Evolutionary conservation across 2,113 vertebrate species (phyloP).

Genomic region (Clarias macrocephalus): DNA sequence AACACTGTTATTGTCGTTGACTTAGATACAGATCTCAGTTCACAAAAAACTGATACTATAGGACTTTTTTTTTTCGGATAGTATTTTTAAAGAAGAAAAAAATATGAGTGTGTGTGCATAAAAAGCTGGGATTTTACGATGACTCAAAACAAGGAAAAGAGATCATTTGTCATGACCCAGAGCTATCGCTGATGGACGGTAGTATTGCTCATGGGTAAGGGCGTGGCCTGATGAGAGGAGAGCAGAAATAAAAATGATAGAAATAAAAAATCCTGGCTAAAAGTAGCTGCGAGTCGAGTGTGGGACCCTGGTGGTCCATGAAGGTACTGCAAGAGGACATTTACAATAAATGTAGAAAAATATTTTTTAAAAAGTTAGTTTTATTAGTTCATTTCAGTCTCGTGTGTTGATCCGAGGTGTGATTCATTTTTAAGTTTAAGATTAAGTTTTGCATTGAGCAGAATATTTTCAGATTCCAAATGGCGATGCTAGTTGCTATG

Average conservation of each 20-base stretch:
- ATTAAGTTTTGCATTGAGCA: no score
- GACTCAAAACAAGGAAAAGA: neutral
- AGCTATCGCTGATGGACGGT: neutral
- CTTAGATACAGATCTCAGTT: slow-evolving; percentile 9
- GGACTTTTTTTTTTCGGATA: neutral
- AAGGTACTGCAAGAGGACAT: no score
- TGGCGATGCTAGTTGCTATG: neutral
- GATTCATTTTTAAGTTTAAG: no score
- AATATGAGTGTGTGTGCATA: neutral
- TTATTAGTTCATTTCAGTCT: no score
- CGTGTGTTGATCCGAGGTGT: no score
- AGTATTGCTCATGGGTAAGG: neutral
- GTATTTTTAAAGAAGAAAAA: neutral
- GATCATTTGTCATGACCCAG: neutral
- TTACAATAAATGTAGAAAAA: no score
- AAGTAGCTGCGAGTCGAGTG: neutral
- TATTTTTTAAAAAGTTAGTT: no score
- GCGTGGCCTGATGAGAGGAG: neutral
- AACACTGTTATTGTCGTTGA: slow-evolving; percentile 59
- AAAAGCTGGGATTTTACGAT: neutral
- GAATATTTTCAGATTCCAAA: no score
- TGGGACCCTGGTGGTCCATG: no score
- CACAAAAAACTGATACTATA: neutral
- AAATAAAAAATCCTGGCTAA: neutral
- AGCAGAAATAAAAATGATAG: neutral